These are phyloP conservation scores for Drosophila prostipennis DNA, from an alignment of 2,888 invertebrate species.

Conservation along the genomic window DNA sequence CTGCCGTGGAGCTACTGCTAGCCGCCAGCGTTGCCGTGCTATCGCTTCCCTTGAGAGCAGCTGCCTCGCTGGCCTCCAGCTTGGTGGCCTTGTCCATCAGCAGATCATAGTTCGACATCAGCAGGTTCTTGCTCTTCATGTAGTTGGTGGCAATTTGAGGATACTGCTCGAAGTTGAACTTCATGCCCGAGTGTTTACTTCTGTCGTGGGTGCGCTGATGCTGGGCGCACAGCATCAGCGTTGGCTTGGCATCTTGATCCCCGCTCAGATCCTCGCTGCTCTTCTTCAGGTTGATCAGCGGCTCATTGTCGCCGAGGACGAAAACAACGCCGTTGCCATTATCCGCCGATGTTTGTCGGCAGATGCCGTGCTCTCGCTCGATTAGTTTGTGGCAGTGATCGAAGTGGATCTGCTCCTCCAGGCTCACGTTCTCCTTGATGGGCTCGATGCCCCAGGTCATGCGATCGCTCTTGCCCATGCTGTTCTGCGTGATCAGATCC, in stretches of 20 bases:
- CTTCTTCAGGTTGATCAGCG: slow-evolving; percentile 87
- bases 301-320: slow-evolving; percentile 89
- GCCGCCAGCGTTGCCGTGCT: slow-evolving; percentile 60
- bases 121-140: slow-evolving; percentile 90
- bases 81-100: slow-evolving; percentile 82
- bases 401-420: slow-evolving; percentile 82
- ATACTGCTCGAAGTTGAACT: slow-evolving; percentile 90
- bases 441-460: slow-evolving; percentile 84
- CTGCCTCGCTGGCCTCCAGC: slow-evolving; percentile 70
- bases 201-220: slow-evolving; percentile 79
- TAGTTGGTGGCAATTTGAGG: slow-evolving; percentile 90
- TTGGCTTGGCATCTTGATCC: slow-evolving; percentile 42
- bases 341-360: slow-evolving; percentile 55
- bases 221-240: slow-evolving; percentile 68
- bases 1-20: slow-evolving; percentile 81
- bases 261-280: slow-evolving; percentile 82
- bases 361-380: slow-evolving; percentile 74
- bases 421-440: slow-evolving; percentile 81
- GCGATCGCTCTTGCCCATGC: slow-evolving; percentile 82
- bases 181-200: slow-evolving; percentile 87
- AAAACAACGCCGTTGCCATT: slow-evolving; percentile 86
- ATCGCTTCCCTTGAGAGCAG: slow-evolving; percentile 56
- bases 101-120: slow-evolving; percentile 83
- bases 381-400: slow-evolving; percentile 77
- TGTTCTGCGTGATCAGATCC: slow-evolving; percentile 83